Evolutionary conservation across 2,888 invertebrate species (phyloP).

Genomic region (Lysandra coridon): DNA sequence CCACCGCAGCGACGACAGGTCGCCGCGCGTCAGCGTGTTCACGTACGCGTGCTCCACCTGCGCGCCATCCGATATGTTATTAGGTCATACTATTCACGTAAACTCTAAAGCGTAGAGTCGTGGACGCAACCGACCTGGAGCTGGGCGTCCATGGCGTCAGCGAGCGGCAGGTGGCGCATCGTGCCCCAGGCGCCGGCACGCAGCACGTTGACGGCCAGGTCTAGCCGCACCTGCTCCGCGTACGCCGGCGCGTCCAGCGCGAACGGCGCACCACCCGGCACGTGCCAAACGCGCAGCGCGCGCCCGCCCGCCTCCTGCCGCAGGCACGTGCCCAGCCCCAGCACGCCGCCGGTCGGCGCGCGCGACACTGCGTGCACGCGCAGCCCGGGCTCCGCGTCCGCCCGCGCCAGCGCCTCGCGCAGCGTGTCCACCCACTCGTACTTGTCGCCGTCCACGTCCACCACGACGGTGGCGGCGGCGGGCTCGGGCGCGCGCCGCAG

Average conservation of each 20-base stretch:
- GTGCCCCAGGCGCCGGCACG: constrained; percentile 92
- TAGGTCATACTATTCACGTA: too few species aligned
- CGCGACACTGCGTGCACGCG: constrained; percentile 86
- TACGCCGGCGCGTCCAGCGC: constrained; percentile 80
- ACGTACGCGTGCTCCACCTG: constrained; percentile 96
- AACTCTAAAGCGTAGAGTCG: too few species aligned
- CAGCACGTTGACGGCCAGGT: constrained; percentile 92
- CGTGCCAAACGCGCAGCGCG: constrained; percentile 86
- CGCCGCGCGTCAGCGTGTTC: constrained; percentile 95
- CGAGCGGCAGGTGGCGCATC: constrained; percentile 89
- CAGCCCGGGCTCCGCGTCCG: constrained; percentile 75
- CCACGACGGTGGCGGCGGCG: constrained; percentile 68
- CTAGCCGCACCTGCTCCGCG: constrained; percentile 83
- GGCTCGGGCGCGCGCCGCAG: constrained; percentile 81
- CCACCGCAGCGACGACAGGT: constrained; percentile 97
- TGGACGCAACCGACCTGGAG: constrained; percentile 68
- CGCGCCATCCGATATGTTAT: constrained; percentile 49
- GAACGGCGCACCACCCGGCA: constrained; percentile 84
- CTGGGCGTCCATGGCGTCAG: constrained; percentile 61
- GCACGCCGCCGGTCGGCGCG: constrained; percentile 86
- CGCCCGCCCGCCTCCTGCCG: constrained; percentile 92
- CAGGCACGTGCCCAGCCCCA: constrained; percentile 95
- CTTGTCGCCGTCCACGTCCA: constrained; percentile 85
- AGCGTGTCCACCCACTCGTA: constrained; percentile 91
- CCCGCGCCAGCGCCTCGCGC: constrained; percentile 86